Evolutionary conservation across 1,140 invertebrate genomes (phyloP).

Genomic region (Bombus waltoni): DNA sequence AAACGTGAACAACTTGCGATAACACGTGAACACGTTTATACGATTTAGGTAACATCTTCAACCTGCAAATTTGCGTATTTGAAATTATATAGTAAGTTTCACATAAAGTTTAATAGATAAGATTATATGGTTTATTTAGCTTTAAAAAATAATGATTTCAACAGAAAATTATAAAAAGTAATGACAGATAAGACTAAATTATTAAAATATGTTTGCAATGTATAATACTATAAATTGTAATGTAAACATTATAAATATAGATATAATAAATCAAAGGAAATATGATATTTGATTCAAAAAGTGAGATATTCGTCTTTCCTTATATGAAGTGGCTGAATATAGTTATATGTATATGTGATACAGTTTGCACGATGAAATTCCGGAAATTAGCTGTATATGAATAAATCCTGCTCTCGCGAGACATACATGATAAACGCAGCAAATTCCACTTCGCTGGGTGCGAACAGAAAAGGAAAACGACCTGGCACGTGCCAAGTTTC

Average conservation of each 20-base stretch:
- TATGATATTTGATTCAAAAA: background rate
- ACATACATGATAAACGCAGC: background rate
- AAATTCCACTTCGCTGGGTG: background rate
- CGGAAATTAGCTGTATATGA: background rate
- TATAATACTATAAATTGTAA: too few species aligned
- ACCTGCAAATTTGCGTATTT: background rate
- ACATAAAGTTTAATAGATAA: background rate
- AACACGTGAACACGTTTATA: too few species aligned
- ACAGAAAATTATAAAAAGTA: background rate
- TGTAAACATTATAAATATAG: background rate
- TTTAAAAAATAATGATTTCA: background rate
- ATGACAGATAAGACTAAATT: background rate
- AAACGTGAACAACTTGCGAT: background rate
- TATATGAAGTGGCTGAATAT: background rate
- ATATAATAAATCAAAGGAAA: background rate
- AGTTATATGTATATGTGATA: background rate
- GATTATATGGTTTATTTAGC: background rate
- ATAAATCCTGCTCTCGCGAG: background rate
- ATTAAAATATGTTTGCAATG: background rate
- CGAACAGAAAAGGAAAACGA: background rate
- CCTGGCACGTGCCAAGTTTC: constrained; percentile 1
- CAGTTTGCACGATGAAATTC: too few species aligned
- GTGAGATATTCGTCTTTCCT: background rate
- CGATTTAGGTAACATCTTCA: background rate
- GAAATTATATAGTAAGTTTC: background rate